Percentiles rank a stretch among this genome's conserved stretches.
These are phyloP conservation scores for Luffia ferchaultella DNA, from an alignment of 2,888 invertebrate species.

Conservation along the genomic window DNA sequence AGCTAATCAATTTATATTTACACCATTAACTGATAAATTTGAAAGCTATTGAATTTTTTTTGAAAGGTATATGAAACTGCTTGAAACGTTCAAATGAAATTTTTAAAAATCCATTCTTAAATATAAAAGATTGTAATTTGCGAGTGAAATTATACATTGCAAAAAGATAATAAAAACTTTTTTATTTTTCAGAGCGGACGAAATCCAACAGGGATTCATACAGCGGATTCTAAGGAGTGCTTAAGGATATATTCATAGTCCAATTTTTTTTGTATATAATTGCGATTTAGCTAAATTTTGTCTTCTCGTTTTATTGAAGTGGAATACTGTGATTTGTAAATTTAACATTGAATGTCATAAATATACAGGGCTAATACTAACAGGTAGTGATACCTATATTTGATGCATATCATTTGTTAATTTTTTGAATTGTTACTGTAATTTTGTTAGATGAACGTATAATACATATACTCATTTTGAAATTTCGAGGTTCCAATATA, in stretches of 20 bases:
- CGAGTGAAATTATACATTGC: background rate
- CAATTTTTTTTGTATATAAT: background rate
- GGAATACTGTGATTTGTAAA: background rate
- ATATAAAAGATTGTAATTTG: too few species aligned
- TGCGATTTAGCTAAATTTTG: background rate
- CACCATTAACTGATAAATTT: too few species aligned
- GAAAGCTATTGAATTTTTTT: too few species aligned
- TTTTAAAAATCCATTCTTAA: too few species aligned
- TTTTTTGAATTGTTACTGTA: background rate
- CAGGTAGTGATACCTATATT: too few species aligned
- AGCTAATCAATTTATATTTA: too few species aligned
- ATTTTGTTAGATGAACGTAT: too few species aligned
- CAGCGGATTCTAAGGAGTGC: constrained; percentile 33
- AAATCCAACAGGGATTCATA: constrained; percentile 49
- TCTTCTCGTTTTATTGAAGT: background rate
- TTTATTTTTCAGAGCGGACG: constrained; percentile 45
- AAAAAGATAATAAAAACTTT: background rate
- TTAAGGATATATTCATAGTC: constrained; percentile 12
- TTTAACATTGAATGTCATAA: background rate
- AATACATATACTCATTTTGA: too few species aligned
- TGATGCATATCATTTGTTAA: background rate
- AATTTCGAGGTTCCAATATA: too few species aligned
- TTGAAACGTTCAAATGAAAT: too few species aligned
- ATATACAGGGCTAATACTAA: background rate
- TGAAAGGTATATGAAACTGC: too few species aligned